Evolutionary conservation across 2,888 invertebrate species (phyloP).

Genomic region (Drosophila buzzatii): DNA sequence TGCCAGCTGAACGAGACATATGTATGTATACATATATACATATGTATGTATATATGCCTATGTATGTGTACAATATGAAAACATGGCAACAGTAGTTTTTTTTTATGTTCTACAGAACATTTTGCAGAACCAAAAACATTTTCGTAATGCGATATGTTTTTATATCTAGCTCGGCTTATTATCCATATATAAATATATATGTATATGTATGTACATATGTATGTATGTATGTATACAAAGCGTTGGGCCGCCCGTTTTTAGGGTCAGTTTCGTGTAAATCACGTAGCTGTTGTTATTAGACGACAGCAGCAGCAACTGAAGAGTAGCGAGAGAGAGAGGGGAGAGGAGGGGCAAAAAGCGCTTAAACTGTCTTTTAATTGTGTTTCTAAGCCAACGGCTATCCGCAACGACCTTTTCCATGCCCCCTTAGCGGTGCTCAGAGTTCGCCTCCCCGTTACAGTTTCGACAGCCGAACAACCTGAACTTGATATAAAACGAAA

Average conservation of each 20-base stretch:
- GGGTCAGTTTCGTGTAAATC: conserved; percentile 67
- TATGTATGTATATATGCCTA: background rate
- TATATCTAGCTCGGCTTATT: conserved; percentile 7
- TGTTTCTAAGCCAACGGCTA: conserved; percentile 72
- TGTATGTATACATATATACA: background rate
- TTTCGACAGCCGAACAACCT: conserved; percentile 62
- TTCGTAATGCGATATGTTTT: conserved; percentile 72
- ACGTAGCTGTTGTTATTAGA: conserved; percentile 64
- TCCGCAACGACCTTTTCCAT: conserved; percentile 70
- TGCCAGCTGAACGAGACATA: conserved; percentile 30
- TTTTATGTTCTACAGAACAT: conserved; percentile 73
- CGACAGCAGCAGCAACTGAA: background rate
- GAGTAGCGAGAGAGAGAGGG: too few relatives aligned
- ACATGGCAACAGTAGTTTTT: conserved; percentile 36
- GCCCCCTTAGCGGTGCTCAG: conserved; percentile 61
- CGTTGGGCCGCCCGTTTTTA: conserved; percentile 48
- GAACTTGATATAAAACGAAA: conserved; percentile 38
- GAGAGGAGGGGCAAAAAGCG: background rate
- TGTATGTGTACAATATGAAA: conserved; percentile 6
- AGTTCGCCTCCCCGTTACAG: conserved; percentile 61
- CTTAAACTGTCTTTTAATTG: conserved; percentile 64
- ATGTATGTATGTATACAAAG: background rate
- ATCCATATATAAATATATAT: background rate
- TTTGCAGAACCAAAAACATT: conserved; percentile 48
- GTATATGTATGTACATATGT: background rate